Evolutionary conservation across 2,888 invertebrate species (phyloP).

Genomic region (Sarcophaga carnaria): DNA sequence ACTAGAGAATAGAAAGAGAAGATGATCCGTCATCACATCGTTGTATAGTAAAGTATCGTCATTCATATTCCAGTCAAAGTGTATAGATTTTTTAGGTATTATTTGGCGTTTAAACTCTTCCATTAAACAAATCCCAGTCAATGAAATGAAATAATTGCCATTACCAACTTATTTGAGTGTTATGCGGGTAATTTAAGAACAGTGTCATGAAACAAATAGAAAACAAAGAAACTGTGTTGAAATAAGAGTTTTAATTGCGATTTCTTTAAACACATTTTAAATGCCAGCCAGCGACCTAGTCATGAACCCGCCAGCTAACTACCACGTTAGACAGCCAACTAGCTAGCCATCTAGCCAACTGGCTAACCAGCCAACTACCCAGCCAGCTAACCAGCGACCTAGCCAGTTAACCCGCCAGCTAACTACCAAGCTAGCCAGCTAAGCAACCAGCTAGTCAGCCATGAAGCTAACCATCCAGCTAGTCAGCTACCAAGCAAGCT

Average conservation of each 20-base stretch:
- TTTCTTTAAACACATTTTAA: too few relatives aligned
- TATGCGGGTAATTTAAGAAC: too few relatives aligned
- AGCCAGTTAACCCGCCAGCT: too few relatives aligned
- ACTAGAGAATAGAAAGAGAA: constrained; percentile 36
- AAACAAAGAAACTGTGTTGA: too few relatives aligned
- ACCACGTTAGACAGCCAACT: too few relatives aligned
- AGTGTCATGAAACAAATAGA: too few relatives aligned
- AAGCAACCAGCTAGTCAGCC: neutral
- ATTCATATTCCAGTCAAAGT: constrained; percentile 41
- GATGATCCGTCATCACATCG: constrained; percentile 56
- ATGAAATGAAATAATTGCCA: constrained; percentile 20
- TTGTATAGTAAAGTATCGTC: neutral
- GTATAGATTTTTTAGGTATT: constrained; percentile 41
- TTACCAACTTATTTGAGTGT: neutral
- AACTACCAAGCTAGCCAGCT: too few relatives aligned
- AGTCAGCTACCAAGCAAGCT: fast-evolving
- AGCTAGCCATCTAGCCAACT: too few relatives aligned
- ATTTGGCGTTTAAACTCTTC: constrained; percentile 42
- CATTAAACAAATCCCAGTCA: constrained; percentile 33
- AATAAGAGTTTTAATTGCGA: too few relatives aligned
- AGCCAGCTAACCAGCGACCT: too few relatives aligned
- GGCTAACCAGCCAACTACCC: too few relatives aligned
- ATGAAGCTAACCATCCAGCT: too few relatives aligned
- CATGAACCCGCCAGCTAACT: neutral
- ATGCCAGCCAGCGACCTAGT: neutral